These are phyloP conservation scores for Tyrannus savana DNA, from an alignment of 2,113 vertebrate species.

Conservation along the genomic window DNA sequence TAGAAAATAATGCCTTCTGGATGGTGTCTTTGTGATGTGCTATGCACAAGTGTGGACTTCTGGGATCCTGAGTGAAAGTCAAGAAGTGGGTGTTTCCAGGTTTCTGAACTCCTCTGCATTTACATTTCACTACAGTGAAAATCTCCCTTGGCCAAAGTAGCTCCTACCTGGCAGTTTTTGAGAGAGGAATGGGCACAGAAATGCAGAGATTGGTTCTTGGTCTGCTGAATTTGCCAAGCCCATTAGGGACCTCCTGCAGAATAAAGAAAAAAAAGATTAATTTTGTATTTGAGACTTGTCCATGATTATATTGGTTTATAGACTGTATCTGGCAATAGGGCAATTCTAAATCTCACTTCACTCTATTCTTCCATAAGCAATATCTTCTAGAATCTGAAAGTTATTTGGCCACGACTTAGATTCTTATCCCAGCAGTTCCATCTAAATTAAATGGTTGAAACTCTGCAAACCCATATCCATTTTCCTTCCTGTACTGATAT, in stretches of 20 bases:
- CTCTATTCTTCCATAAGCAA: neutral
- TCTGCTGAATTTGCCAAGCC: neutral
- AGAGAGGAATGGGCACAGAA: neutral
- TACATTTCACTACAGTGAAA: neutral
- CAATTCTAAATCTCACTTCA: neutral
- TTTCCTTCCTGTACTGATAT: accelerated
- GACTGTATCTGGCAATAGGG: neutral
- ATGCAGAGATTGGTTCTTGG: neutral
- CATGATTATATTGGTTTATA: accelerated
- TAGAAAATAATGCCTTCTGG: neutral
- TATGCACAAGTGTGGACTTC: neutral
- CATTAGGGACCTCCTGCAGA: accelerated
- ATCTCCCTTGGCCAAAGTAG: neutral
- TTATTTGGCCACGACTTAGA: neutral
- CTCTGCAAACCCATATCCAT: neutral
- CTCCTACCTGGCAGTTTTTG: accelerated
- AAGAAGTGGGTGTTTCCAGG: neutral
- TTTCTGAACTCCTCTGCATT: neutral
- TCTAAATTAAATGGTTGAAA: neutral
- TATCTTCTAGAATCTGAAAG: neutral
- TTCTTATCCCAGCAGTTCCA: neutral
- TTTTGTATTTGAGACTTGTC: neutral
- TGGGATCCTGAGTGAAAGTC: neutral
- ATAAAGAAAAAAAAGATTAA: neutral
- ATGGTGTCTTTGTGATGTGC: neutral